Evolutionary conservation across 2,888 invertebrate species (phyloP), one percentile per base, ranked within the genome.

Genomic region (Argyresthia goedartella): DNA sequence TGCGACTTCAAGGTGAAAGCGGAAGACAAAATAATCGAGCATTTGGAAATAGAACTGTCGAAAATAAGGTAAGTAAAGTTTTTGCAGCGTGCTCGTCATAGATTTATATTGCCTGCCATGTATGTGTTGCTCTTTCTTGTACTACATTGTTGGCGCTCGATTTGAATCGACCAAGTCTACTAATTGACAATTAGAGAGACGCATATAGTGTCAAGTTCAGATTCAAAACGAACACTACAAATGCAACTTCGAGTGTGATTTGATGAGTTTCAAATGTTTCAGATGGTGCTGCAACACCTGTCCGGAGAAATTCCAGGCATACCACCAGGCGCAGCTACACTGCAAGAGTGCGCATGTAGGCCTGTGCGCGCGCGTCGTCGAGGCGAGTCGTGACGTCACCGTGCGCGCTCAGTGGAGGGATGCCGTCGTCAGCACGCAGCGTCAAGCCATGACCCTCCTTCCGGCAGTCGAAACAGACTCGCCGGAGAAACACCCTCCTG

Each of bases 201-300:
- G 25, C 25, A 25, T 25, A 25, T 25, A 25, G 25, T 25, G 25
- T 4, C 2, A 25, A 25, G 25, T 25, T 6, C 25, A 25, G 25
- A 25, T 25, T 25, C 25, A 25, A 25, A 25, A 25, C 25, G 25
- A 25, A 25, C 25, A 6, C 25, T 25, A 25, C 25, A 25, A 25
- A 25, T 4, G 25, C 25, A 25, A 4, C 25, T 25, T 25, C 2
- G 25, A 25, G 25, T 25, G 6, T 6, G 25, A 4, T 25, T 25
- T 25, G 25, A 25, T 25, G 6, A 25, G 25, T 2, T 4, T 25
- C 25, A 25, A 4, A n/a, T 39, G 39, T 67, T 69, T 3, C 70
- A 86, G 86, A 54, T 86, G 85, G 85, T 68, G 72, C 53, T 86
- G 86, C 63, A 77, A 69, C 49, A 58, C 54, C 16, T 86, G 86